Conservation (phyloP, 2,797 vertebrate species). For the Cottoperca gobio region DNA sequence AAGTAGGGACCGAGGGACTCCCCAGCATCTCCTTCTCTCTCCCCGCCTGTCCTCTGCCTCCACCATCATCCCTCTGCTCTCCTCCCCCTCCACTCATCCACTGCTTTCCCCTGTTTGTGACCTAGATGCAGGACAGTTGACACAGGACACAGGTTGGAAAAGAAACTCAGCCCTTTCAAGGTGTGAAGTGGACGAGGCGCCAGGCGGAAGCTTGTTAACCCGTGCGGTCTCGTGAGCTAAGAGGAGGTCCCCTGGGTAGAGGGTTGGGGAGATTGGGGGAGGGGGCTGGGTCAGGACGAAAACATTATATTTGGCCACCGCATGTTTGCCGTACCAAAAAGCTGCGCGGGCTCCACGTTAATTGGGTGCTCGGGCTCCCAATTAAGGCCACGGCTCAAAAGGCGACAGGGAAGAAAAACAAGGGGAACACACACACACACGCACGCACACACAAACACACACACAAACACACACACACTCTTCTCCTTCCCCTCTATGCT, state of each 20-base stretch:
- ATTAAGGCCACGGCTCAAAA: slow-evolving; percentile 90
- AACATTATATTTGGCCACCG: slow-evolving; percentile 74
- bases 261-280: not conserved
- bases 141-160: slow-evolving; percentile 71
- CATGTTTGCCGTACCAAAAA: slow-evolving; percentile 81
- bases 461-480: slow-evolving; percentile 10
- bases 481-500: slow-evolving; percentile 9
- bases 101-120: slow-evolving; percentile 75
- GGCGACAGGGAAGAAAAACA: slow-evolving; percentile 85
- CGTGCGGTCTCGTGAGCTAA: slow-evolving; percentile 24
- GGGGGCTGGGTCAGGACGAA: slow-evolving; percentile 35
- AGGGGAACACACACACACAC: slow-evolving; percentile 49
- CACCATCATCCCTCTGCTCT: slow-evolving; percentile 43
- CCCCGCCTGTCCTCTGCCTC: slow-evolving; percentile 61
- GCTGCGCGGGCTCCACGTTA: slow-evolving; percentile 82
- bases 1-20: slow-evolving; percentile 87
- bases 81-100: slow-evolving; percentile 46
- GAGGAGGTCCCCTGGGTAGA: slow-evolving; percentile 44
- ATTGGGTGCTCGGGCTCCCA: slow-evolving; percentile 89
- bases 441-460: too few species aligned
- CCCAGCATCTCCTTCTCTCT: slow-evolving; percentile 69
- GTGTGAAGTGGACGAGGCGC: slow-evolving; percentile 47
- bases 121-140: slow-evolving; percentile 79
- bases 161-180: slow-evolving; percentile 49
- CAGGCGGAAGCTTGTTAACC: slow-evolving; percentile 61